Percentiles rank a stretch among this genome's conserved stretches.
Evolutionary conservation across 2,113 vertebrate species (phyloP).

Genomic region (Anolis carolinensis): DNA sequence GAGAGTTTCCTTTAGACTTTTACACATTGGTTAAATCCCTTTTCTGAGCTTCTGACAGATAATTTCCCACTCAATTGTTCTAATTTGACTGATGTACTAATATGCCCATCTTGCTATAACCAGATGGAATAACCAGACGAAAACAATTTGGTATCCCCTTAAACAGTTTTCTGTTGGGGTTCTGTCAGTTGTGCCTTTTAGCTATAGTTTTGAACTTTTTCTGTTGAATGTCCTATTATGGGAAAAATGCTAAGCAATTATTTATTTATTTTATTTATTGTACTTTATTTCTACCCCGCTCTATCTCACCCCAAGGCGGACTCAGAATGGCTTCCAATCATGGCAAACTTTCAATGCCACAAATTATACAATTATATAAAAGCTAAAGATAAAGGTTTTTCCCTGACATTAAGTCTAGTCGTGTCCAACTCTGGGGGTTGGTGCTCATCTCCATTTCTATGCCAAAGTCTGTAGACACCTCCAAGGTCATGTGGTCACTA

Average conservation of each 20-base stretch:
- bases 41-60: not conserved
- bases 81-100: not conserved
- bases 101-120: not conserved
- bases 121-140: not conserved
- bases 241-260: not conserved
- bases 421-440: too few relatives aligned
- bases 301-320: too few relatives aligned
- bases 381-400: too few relatives aligned
- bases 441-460: too few relatives aligned
- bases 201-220: not conserved
- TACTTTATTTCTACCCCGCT: too few relatives aligned
- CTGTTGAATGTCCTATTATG: not conserved
- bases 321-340: too few relatives aligned
- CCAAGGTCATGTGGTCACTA: too few relatives aligned
- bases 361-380: too few relatives aligned
- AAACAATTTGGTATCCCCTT: not conserved
- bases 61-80: not conserved
- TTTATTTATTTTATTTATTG: too few relatives aligned
- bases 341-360: too few relatives aligned
- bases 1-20: not conserved
- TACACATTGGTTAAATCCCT: not conserved
- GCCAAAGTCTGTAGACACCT: too few relatives aligned
- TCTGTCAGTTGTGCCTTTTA: not conserved
- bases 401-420: too few relatives aligned
- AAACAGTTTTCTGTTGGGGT: not conserved